Conservation (phyloP, 2,888 invertebrate species). For the Sesamia inferens region DNA sequence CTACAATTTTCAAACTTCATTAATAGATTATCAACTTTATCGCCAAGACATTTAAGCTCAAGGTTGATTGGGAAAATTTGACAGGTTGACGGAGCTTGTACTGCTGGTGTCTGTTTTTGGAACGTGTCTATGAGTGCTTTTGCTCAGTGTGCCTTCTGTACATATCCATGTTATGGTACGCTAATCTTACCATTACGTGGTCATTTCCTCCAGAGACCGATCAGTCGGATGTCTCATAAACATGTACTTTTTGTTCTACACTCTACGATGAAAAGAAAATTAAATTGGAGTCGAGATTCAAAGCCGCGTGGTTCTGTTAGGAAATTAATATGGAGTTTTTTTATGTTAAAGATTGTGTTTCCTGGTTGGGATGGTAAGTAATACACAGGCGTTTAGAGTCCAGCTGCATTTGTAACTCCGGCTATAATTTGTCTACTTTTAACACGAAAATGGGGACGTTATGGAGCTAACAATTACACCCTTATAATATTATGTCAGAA, state of each 20-base stretch:
- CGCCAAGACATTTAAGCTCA: too few species aligned
- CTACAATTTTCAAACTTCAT: too few species aligned
- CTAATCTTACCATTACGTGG: slow-evolving; percentile 37
- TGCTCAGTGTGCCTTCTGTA: slow-evolving; percentile 7
- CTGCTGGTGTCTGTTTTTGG: neutral
- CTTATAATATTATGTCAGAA: too few species aligned
- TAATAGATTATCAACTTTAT: too few species aligned
- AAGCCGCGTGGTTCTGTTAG: slow-evolving; percentile 22
- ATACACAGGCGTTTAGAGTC: neutral
- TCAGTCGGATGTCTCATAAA: slow-evolving; percentile 59
- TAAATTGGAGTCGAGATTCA: slow-evolving; percentile 34
- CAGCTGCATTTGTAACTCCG: neutral
- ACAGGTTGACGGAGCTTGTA: too few species aligned
- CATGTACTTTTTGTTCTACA: slow-evolving; percentile 44
- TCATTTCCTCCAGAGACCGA: slow-evolving; percentile 53
- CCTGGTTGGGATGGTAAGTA: neutral
- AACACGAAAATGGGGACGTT: too few species aligned
- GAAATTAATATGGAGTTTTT: slow-evolving; percentile 4
- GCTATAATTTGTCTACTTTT: neutral
- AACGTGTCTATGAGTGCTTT: neutral
- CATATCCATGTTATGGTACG: neutral
- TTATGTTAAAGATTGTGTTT: neutral
- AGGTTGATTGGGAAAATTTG: too few species aligned
- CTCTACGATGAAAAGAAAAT: slow-evolving; percentile 38
- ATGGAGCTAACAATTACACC: neutral